These are phyloP conservation scores for Sericinus montela DNA, from an alignment of 2,888 invertebrate genomes.

Conservation along the genomic window DNA sequence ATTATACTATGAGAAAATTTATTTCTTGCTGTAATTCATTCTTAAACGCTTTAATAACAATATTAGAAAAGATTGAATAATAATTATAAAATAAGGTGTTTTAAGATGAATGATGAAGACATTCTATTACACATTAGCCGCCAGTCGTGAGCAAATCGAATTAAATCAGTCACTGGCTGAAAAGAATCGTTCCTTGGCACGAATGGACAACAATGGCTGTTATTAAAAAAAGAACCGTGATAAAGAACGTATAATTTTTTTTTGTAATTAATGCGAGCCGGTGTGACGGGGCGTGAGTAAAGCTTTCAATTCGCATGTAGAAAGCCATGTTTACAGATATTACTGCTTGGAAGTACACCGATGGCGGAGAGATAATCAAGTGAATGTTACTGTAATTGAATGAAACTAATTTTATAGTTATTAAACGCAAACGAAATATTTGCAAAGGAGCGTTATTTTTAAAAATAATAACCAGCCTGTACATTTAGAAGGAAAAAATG, in stretches of 20 bases:
- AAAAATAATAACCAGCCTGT: conserved; percentile 21
- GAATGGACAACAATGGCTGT: conserved; percentile 73
- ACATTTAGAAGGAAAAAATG: conserved; percentile 24
- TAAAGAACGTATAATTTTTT: conserved; percentile 74
- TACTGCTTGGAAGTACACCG: conserved; percentile 53
- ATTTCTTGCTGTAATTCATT: too few species aligned
- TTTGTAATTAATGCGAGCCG: conserved; percentile 61
- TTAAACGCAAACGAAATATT: conserved; percentile 40
- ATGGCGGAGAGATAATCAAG: conserved; percentile 53
- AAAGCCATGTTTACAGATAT: conserved; percentile 52
- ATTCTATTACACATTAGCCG: conserved; percentile 47
- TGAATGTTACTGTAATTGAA: conserved; percentile 55
- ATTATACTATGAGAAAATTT: too few species aligned
- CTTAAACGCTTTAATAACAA: too few species aligned
- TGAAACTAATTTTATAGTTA: conserved; percentile 59
- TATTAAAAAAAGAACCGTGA: conserved; percentile 71
- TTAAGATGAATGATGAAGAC: conserved; percentile 51
- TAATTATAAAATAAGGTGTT: conserved; percentile 20
- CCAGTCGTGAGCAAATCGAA: conserved; percentile 60
- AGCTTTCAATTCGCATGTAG: conserved; percentile 67
- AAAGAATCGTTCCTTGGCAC: conserved; percentile 72
- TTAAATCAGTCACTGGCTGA: conserved; percentile 72
- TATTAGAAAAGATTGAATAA: not conserved
- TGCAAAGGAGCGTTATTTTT: conserved; percentile 23
- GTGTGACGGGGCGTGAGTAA: conserved; percentile 70